Percentiles rank a stretch among this genome's conserved stretches.
These are phyloP conservation scores for Genyomyrus donnyi DNA, from an alignment of 2,113 vertebrate species.

Conservation along the genomic window DNA sequence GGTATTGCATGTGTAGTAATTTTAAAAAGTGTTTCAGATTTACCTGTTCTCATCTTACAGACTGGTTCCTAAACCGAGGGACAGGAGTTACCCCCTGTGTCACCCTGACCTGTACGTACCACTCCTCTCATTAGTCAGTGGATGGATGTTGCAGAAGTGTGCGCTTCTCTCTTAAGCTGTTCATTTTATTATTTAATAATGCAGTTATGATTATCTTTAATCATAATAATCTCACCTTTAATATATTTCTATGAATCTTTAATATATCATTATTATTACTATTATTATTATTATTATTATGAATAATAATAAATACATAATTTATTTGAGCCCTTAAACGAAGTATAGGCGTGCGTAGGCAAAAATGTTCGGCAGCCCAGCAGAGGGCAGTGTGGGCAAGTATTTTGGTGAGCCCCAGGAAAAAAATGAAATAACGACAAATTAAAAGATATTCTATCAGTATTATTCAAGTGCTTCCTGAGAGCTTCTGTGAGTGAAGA, in stretches of 20 bases:
- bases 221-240: too few relatives aligned
- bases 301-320: background rate
- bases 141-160: background rate
- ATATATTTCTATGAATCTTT: background rate
- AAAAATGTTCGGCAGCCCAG: background rate
- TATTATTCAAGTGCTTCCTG: constrained; percentile 19
- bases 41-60: background rate
- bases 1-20: background rate
- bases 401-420: background rate
- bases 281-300: background rate
- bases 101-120: background rate
- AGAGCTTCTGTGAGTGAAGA: constrained; percentile 11
- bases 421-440: background rate
- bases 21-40: background rate
- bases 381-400: constrained; percentile 12
- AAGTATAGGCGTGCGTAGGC: background rate
- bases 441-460: constrained; percentile 11
- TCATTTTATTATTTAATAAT: background rate
- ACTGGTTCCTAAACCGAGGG: background rate
- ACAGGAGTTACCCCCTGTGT: background rate
- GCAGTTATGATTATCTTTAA: background rate
- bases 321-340: background rate
- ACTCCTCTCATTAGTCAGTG: background rate
- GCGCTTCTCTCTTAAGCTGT: background rate
- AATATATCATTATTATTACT: too few relatives aligned